phyloP scores from a whole-genome alignment of 2,888 invertebrate genomes.

The Drosophila anceps region DNA sequence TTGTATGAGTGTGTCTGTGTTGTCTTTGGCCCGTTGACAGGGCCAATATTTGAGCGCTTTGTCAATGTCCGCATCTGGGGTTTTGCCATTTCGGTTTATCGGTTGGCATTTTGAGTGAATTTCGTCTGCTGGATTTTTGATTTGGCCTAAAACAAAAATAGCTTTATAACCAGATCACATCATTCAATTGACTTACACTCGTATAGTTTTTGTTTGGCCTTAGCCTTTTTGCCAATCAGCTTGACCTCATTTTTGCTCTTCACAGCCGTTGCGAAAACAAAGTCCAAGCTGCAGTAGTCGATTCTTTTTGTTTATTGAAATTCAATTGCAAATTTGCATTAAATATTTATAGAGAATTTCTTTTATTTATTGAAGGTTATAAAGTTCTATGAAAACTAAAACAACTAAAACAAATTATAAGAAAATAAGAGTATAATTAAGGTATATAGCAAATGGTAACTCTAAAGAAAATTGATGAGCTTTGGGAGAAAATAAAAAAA shows the following conservation, averaged over 20 bases:
- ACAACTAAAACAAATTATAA: too few relatives aligned
- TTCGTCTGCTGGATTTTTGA: conserved; percentile 48
- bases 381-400: too few relatives aligned
- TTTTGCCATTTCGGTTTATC: conserved; percentile 64
- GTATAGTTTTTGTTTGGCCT: conserved; percentile 9
- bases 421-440: too few relatives aligned
- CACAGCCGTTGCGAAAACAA: neutral
- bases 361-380: too few relatives aligned
- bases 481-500: too few relatives aligned
- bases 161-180: conserved; percentile 39
- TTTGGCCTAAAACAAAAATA: conserved; percentile 26
- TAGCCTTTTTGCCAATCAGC: conserved; percentile 24
- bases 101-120: conserved; percentile 52
- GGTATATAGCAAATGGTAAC: too few relatives aligned
- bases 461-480: too few relatives aligned
- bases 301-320: neutral
- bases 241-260: conserved; percentile 29
- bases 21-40: conserved; percentile 39
- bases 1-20: conserved; percentile 32
- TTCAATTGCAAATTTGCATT: neutral
- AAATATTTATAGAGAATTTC: neutral
- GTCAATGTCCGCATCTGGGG: conserved; percentile 72
- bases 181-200: conserved; percentile 26
- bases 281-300: neutral
- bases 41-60: conserved; percentile 76